Evolutionary conservation across 2,113 vertebrate species (phyloP), one percentile per base, ranked within the genome.

Genomic region (Raja brachyura): DNA sequence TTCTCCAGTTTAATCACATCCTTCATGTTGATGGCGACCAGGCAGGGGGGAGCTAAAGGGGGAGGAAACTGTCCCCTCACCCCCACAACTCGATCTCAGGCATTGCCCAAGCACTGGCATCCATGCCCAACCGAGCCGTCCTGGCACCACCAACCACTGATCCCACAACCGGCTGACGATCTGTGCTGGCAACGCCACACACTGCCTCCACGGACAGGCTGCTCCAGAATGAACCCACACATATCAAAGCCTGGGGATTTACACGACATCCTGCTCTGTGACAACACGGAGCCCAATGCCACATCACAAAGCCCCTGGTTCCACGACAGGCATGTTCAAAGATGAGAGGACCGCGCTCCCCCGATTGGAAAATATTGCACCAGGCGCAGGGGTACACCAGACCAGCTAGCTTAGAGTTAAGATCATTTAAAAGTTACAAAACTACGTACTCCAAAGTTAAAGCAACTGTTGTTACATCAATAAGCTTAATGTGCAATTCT

Each of bases 381-480:
- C 28, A 66, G 33, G 18, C 13, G 18, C 83, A 63, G 83, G 59
- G 63, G n/a, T 63, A 74, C 39, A 92, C 88, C 61, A 92, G 88
- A 48, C 31, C 66, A 92, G 20, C 63, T 90, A 39, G 31, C 33
- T n/a, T 92, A 68, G 18, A 11, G n/a, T 48, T 1, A 54, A 92
- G 4, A 74, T 14, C 39, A 48, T 73, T 28, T 48, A 54, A 48
- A 73, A 92, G 54, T 48, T 92, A 54, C 22, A 92, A 92, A 92
- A 92, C 90, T 92, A 25, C 48, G 68, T 92, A 31, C 56, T 88
- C 83, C 83, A 88, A 88, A 88, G 59, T 63, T 85, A 88, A 88
- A 88, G 11, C 75, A 77, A 63, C 59, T 88, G 83, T 54, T 20
- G 73, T 28, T 39, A 92, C 18, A 92, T 33, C 22, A 92, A 90